Base-by-base conservation (phyloP, 2,113 vertebrate species). In the Sebastes schlegelii region DNA sequence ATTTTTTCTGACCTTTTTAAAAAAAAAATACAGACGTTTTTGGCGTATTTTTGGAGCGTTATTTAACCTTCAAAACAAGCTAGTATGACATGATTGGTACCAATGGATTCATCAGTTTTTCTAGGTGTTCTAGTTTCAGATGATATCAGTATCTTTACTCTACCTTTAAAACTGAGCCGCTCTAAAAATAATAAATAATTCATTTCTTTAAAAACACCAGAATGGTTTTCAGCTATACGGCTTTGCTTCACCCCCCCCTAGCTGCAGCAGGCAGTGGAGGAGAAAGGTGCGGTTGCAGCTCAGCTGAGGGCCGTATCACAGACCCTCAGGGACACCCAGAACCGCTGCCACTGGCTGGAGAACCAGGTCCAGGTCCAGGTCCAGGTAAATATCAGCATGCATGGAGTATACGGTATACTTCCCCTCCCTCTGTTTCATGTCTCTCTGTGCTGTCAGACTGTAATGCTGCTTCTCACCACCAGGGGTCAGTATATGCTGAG, bases 231-330 rank as follows among this genome's bases (percentile, higher is more conserved):
- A 26, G 26, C 26, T 26, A 26, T 26, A 26, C 26, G 26, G 26
- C 26, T 26, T 26, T 26, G 26, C 26, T 26, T 26, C 2, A 26
- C 26, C 26, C 2, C 26, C 4, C 11, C 0, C 87, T n/a, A 97
- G 97, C 86, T 96, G 62, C 92, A 96, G 91, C 96, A 96, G 91
- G 88, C 91, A 0, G 69, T 93, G 43, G 95, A 97, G 88, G 97
- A 97, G 92, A 97, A 96, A 65, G 86, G 86, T 6, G 71, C 93
- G 0, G 85, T 97, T 12, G 92, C 95, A 13, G 89, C 93, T 68
- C 97, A 97, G 88, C 63, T 98, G 69, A 96, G 95, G 79, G 71
- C 89, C 0, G 92, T 97, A 2, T 96, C 96, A 1, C 96, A 97
- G 82, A 94, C 95, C 6, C 91, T 98, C 40, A 94, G 93, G 74